Base-by-base conservation (phyloP, 1,140 invertebrate genomes). In the Vanessa atalanta region DNA sequence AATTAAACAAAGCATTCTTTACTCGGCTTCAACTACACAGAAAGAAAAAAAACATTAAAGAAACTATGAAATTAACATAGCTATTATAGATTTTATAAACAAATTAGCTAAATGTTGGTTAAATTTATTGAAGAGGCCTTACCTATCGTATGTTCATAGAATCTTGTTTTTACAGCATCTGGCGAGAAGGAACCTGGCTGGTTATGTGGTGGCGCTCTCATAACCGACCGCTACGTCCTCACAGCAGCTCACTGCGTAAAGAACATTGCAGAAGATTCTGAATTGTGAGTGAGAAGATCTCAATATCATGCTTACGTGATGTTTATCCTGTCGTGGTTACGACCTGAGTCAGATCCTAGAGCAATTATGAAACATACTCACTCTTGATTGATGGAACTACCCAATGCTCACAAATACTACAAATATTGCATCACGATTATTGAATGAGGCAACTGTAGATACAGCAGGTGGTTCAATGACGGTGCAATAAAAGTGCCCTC, bases 211-310 rank as follows among this genome's bases (percentile, higher is more conserved):
- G 96, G 95, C 2, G 93, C 94, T 3, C 86, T 96, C 0, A 94
- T 97, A 47, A 94, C 93, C 23, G 87, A 94, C 48, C 77, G 91
- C 2, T 95, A 95, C 76, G 91, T 96, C 20, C 57, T 96, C 3
- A 96, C 96, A 0, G 94, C 96, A 6, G 95, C 95, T 0, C 96
- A 96, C 85, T 96, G 96, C 77, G 89, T 95, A 2, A 78, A 79
- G 15, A 85, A 86, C 3, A 26, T 69, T 11, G 81, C 76, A 1
- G 83, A 77, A 13, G 90, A 86, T 67, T 88, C 31, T 61, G 26
- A 61, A 61, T 26, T 37, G 57, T 61, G 15, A 31, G 57, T 37
- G n/a, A n/a, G 13, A 51, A 51, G 14, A 51, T 14, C 5, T 50
- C 11, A 2, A 3, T 26, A n/a, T 31, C 23, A 13, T 3, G 20